Conservation (phyloP, 37 sponge, comb jelly and placozoan genomes). For the Eunapius fragilis region DNA sequence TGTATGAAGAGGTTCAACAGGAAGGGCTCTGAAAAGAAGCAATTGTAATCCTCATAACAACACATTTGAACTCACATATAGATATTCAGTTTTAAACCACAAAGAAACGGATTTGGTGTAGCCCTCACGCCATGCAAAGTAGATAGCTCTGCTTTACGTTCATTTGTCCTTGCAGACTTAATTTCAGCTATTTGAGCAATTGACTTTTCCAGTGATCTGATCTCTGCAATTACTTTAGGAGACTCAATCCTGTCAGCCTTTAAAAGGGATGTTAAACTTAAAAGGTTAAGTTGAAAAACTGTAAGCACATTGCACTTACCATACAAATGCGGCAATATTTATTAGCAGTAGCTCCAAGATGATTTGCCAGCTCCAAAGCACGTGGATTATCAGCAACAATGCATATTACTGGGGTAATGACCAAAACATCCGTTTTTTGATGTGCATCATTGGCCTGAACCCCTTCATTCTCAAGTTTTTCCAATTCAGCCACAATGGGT, state of each 20-base stretch:
- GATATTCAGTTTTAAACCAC: no score
- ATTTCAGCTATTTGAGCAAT: neutral
- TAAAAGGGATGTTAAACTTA: neutral
- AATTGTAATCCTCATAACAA: no score
- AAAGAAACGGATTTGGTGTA: no score
- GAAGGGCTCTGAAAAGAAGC: conserved; percentile 15
- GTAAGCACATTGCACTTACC: conserved; percentile 6
- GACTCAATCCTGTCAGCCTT: neutral
- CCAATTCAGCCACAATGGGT: conserved; percentile 15
- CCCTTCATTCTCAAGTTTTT: conserved; percentile 8
- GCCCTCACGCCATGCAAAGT: no score
- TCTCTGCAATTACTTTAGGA: neutral
- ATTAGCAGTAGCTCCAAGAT: neutral
- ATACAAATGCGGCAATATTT: neutral
- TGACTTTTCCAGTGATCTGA: neutral
- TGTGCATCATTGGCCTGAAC: conserved; percentile 27
- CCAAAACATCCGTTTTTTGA: conserved; percentile 7
- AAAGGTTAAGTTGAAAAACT: neutral
- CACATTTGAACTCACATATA: no score
- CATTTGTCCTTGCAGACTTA: neutral
- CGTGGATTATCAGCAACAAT: conserved; percentile 19
- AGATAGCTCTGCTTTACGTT: no score
- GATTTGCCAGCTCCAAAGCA: conserved; percentile 11
- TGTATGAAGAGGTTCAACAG: conserved; percentile 49
- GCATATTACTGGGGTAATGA: conserved; percentile 28